phyloP scores from a whole-genome alignment of 2,113 vertebrate species.

The Dicentrarchus labrax region DNA sequence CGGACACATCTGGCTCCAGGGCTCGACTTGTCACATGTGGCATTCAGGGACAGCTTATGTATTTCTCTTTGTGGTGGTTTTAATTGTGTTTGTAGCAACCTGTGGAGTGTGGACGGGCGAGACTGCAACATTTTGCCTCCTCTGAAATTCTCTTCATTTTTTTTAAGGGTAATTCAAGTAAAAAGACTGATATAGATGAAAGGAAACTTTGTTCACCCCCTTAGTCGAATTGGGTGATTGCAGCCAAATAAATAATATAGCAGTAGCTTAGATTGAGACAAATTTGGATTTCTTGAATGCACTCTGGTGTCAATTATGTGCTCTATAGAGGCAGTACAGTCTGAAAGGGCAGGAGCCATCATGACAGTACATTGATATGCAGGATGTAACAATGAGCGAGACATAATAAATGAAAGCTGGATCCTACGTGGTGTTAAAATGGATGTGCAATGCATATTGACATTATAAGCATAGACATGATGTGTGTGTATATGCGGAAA shows the following conservation, averaged over 20 bases:
- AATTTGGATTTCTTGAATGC: not conserved
- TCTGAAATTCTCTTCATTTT: not conserved
- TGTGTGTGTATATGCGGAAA: not conserved
- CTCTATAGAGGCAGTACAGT: not conserved
- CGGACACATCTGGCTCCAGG: slow-evolving; percentile 10
- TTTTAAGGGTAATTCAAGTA: not conserved
- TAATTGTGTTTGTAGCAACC: slow-evolving; percentile 53
- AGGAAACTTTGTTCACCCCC: not conserved
- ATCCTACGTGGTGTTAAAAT: not conserved
- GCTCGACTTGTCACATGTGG: slow-evolving; percentile 32
- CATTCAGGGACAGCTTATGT: not conserved
- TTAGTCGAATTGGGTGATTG: not conserved
- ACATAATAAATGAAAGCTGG: not conserved
- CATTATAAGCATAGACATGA: not conserved
- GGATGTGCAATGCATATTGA: not conserved
- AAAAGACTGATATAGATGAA: not conserved
- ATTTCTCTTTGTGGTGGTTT: not conserved
- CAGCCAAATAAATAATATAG: not conserved
- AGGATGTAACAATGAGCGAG: slow-evolving; percentile 13
- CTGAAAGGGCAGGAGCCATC: slow-evolving; percentile 10
- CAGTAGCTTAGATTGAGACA: not conserved
- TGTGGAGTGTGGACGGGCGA: slow-evolving; percentile 42
- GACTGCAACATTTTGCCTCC: not conserved
- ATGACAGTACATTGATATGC: slow-evolving; percentile 16
- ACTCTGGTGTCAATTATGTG: not conserved